These are phyloP conservation scores for Orussus abietinus DNA, from an alignment of 1,140 invertebrate species.

Conservation along the genomic window DNA sequence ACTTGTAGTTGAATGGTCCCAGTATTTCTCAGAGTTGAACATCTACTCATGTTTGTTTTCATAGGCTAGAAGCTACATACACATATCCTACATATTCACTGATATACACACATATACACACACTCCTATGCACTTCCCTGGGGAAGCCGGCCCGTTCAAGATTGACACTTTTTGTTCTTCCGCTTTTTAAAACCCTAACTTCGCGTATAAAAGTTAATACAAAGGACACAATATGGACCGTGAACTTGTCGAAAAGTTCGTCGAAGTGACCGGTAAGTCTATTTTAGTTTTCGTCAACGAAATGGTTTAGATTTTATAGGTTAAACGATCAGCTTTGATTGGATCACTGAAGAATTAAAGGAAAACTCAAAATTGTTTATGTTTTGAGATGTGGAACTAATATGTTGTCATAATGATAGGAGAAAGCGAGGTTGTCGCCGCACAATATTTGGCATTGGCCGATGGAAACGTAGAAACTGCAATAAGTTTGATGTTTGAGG, in stretches of 20 bases:
- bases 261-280: slow-evolving; percentile 45
- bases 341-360: background rate
- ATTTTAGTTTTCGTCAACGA: background rate
- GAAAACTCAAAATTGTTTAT: background rate
- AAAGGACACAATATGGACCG: too few species aligned
- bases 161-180: too few species aligned
- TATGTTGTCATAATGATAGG: slow-evolving; percentile 16
- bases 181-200: too few species aligned
- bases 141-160: too few species aligned
- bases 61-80: too few species aligned
- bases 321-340: background rate
- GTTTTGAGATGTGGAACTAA: background rate
- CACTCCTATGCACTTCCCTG: too few species aligned
- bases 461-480: slow-evolving; percentile 50
- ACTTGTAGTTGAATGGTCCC: too few species aligned
- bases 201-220: too few species aligned
- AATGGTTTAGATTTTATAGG: background rate
- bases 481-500: slow-evolving; percentile 45
- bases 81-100: too few species aligned
- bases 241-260: slow-evolving; percentile 42
- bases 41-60: too few species aligned
- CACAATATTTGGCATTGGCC: slow-evolving; percentile 38
- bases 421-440: slow-evolving; percentile 38
- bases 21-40: too few species aligned
- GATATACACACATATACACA: too few species aligned